Evolutionary conservation across 2,888 invertebrate genomes (phyloP).

Genomic region (Incurvaria masculella): DNA sequence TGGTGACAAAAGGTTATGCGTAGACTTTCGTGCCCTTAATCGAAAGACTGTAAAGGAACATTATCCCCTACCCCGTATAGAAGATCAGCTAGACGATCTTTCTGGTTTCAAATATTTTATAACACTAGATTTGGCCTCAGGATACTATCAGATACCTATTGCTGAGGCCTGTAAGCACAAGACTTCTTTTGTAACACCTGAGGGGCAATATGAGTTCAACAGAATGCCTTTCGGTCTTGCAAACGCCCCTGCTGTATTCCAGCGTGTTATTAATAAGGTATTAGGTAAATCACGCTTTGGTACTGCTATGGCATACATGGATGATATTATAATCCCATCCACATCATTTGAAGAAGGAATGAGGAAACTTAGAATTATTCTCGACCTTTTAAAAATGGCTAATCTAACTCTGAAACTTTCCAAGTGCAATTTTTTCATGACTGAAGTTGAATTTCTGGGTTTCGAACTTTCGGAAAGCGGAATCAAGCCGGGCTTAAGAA

Average conservation of each 20-base stretch:
- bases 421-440: constrained; percentile 15
- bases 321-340: constrained; percentile 13
- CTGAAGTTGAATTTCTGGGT: constrained; percentile 5
- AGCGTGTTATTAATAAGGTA: constrained; percentile 19
- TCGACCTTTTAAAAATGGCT: constrained; percentile 6
- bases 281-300: constrained; percentile 10
- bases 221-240: constrained; percentile 22
- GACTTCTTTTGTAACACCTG: constrained; percentile 2
- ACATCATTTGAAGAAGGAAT: constrained; percentile 9
- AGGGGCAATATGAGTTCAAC: constrained; percentile 16
- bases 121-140: constrained; percentile 2
- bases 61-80: constrained; percentile 7
- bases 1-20: constrained; percentile 16
- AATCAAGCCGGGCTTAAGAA: constrained; percentile 10
- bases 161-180: background rate
- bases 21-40: constrained; percentile 20
- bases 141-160: constrained; percentile 3
- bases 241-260: constrained; percentile 21
- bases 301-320: constrained; percentile 15
- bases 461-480: constrained; percentile 15
- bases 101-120: background rate
- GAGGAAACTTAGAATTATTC: background rate
- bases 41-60: constrained; percentile 13
- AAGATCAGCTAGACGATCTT: constrained; percentile 8
- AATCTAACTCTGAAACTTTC: constrained; percentile 13